Evolutionary conservation across 1,140 invertebrate genomes (phyloP), one percentile per base, ranked within the genome.

Genomic region (Zaprionus ornatus): DNA sequence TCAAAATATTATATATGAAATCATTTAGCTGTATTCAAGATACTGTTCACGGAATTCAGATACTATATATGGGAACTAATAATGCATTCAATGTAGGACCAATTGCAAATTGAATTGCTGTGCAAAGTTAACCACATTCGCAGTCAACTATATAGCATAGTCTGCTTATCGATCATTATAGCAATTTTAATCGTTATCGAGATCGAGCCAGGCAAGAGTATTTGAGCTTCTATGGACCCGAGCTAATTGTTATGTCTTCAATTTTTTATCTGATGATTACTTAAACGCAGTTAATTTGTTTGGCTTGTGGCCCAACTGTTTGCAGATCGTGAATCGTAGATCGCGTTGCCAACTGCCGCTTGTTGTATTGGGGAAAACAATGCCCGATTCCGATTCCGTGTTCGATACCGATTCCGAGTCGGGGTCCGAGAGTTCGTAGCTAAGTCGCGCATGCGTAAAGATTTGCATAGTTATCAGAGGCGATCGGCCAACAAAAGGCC

Each of bases 221-320:
- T 17, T 17, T 45, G 7, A 17, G 40, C n/a, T 45, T 45, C n/a
- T 7, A n/a, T 17, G 1, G 7, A 9, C 5, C 6, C 6, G n/a
- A 45, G n/a, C n/a, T 45, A 17, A 45, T 45, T 40, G 62, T 55
- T 57, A 62, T 78, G 72, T 71, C 69, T 73, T 54, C 10, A 42
- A 19, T 52, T 59, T 56, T 56, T 32, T 25, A 59, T 48, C n/a
- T 27, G 42, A 29, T 19, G 37, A 67, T 73, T 76, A 76, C 82
- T 82, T 82, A 87, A 82, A 86, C 81, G 72, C 65, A 50, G 71
- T 70, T 87, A 87, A 86, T 86, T 87, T 87, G 84, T 80, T 86
- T 86, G 73, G 68, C 80, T 80, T 87, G 82, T 71, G 62, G 76
- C 45, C 32, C 13, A 68, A 67, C 40, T 25, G 52, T 55, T 55